A percentile compares a stretch with the other conserved stretches of the same genome.
Evolutionary conservation across 2,797 vertebrate genomes (phyloP).

Genomic region (Nothura maculosa): DNA sequence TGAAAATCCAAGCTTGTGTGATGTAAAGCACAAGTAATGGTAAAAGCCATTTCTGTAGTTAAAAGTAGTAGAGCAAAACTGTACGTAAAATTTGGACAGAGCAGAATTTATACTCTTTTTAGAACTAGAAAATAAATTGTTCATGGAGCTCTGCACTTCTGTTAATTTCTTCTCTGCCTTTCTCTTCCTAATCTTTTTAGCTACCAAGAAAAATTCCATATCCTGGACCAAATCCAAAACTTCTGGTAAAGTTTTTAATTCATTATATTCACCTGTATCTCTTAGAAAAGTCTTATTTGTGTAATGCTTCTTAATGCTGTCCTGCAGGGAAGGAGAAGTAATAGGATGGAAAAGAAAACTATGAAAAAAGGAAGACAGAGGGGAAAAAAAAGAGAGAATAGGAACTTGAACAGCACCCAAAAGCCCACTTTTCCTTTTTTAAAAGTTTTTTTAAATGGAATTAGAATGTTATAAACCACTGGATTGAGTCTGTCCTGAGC

Average conservation of each 20-base stretch:
- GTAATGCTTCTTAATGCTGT: not conserved
- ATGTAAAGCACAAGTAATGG: not conserved
- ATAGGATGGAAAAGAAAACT: not conserved
- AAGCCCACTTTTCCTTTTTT: not conserved
- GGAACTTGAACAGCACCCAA: not conserved
- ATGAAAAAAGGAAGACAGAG: not conserved
- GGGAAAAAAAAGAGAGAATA: not conserved
- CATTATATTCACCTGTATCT: not conserved
- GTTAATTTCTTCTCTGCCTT: not conserved
- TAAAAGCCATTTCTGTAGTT: not conserved
- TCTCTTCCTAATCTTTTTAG: constrained; percentile 18
- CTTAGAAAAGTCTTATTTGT: constrained; percentile 11
- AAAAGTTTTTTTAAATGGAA: not conserved
- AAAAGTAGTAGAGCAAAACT: not conserved
- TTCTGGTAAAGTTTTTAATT: constrained; percentile 32
- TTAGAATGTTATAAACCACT: not conserved
- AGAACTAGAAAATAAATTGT: not conserved
- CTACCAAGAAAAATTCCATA: not conserved
- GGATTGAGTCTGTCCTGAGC: not conserved
- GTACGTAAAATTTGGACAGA: not conserved
- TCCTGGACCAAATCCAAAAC: constrained; percentile 38
- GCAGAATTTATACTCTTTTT: not conserved
- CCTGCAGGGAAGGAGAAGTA: not conserved
- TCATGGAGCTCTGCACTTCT: not conserved
- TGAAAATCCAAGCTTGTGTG: not conserved